These are phyloP conservation scores for Falcunculus frontatus DNA, from an alignment of 2,113 vertebrate species.

Conservation along the genomic window DNA sequence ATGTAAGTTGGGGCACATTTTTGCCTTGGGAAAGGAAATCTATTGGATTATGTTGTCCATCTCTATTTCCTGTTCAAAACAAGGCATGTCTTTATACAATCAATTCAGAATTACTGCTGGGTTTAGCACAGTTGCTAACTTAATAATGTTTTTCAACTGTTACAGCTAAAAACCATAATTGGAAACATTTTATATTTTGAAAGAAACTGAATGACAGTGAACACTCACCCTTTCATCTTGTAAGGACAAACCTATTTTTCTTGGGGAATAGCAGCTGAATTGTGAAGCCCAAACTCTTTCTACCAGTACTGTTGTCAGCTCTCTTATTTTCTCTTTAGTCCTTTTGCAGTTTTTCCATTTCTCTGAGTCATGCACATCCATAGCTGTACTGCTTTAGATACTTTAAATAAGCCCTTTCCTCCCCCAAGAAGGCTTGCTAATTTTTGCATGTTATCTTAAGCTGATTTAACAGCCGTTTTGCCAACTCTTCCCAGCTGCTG, in stretches of 20 bases:
- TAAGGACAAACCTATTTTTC: not conserved
- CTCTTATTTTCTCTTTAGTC: not conserved
- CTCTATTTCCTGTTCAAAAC: not conserved
- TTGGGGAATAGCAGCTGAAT: not conserved
- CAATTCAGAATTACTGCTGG: slow-evolving; percentile 15
- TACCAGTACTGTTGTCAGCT: not conserved
- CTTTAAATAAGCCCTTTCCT: slow-evolving; percentile 10
- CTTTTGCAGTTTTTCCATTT: not conserved
- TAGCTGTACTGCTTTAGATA: not conserved
- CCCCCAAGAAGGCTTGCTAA: not conserved
- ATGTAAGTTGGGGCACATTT: not conserved
- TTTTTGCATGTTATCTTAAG: slow-evolving; percentile 25
- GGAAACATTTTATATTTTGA: not conserved
- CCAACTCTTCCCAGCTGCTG: not conserved
- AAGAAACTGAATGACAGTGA: not conserved
- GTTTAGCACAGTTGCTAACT: slow-evolving; percentile 1
- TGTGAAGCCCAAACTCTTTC: not conserved
- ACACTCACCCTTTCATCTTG: not conserved
- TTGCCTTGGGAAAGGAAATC: not conserved
- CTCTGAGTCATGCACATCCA: not conserved
- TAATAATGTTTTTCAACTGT: not conserved
- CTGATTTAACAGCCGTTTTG: not conserved
- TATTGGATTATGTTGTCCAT: not conserved
- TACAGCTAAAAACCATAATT: not conserved
- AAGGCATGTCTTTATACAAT: not conserved